Evolutionary conservation across 2,113 vertebrate species (phyloP).

Genomic region (Neogobius melanostomus): DNA sequence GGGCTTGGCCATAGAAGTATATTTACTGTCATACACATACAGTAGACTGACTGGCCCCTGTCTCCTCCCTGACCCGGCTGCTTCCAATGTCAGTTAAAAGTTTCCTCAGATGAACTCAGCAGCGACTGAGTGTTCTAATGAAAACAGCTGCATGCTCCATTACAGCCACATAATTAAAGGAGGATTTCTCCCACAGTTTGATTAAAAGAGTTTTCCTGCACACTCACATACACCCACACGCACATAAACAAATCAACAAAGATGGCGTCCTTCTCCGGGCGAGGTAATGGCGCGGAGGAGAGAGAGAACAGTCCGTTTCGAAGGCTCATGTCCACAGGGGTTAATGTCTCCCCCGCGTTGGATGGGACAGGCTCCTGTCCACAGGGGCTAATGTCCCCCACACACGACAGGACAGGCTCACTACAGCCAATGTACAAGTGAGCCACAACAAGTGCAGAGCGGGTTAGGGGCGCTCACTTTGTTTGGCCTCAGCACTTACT

Average conservation of each 20-base stretch:
- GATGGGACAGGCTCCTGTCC: too few species aligned
- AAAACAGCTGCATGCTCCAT: slow-evolving; percentile 58
- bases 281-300: slow-evolving; percentile 52
- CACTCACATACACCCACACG: slow-evolving; percentile 7
- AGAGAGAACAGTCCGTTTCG: slow-evolving; percentile 5
- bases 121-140: slow-evolving; percentile 51
- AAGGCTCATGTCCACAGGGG: too few species aligned
- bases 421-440: too few species aligned
- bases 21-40: too few species aligned
- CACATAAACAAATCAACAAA: neutral
- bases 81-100: slow-evolving; percentile 13
- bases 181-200: slow-evolving; percentile 60
- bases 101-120: slow-evolving; percentile 36
- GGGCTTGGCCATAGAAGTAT: too few species aligned
- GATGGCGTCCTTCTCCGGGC: neutral
- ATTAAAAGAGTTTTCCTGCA: slow-evolving; percentile 63
- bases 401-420: too few species aligned
- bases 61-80: neutral
- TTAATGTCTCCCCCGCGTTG: too few species aligned
- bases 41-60: too few species aligned
- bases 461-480: too few species aligned
- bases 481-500: too few species aligned
- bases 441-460: too few species aligned
- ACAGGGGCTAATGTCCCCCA: too few species aligned
- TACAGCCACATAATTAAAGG: slow-evolving; percentile 70